Conservation (phyloP, 2,888 invertebrate genomes). For the Callyntrura sp. region DNA sequence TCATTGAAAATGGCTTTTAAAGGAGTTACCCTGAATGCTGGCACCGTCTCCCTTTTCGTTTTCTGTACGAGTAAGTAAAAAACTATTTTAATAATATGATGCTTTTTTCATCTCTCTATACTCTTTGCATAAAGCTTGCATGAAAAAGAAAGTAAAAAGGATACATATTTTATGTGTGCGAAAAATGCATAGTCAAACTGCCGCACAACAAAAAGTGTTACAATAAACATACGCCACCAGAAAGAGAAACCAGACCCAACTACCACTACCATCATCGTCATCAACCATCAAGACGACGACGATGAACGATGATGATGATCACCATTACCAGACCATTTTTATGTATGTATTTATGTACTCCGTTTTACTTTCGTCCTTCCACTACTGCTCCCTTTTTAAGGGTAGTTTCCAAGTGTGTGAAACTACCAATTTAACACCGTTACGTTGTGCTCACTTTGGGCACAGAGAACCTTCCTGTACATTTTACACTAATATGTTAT, state of each 20-base stretch:
- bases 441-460: not conserved
- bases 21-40: constrained; percentile 75
- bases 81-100: constrained; percentile 34
- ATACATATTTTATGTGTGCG: not conserved
- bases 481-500: not conserved
- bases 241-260: not conserved
- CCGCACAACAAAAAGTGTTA: not conserved
- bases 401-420: not conserved
- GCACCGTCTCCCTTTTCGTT: constrained; percentile 67
- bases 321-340: constrained; percentile 43
- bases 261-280: too few relatives aligned
- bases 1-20: constrained; percentile 77
- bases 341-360: constrained; percentile 36
- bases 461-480: not conserved
- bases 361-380: not conserved
- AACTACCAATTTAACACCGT: not conserved
- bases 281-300: too few relatives aligned
- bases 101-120: not conserved
- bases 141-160: not conserved
- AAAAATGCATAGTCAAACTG: not conserved
- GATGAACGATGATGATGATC: constrained; percentile 21
- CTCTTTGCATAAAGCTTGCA: constrained; percentile 22
- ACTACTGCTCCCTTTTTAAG: not conserved
- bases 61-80: constrained; percentile 75
- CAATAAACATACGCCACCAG: constrained; percentile 26